Percentiles rank a stretch among this genome's conserved stretches.
Evolutionary conservation across 92 coral and sea anemone genomes (phyloP).

Genomic region (Palythoa heliodiscus): DNA sequence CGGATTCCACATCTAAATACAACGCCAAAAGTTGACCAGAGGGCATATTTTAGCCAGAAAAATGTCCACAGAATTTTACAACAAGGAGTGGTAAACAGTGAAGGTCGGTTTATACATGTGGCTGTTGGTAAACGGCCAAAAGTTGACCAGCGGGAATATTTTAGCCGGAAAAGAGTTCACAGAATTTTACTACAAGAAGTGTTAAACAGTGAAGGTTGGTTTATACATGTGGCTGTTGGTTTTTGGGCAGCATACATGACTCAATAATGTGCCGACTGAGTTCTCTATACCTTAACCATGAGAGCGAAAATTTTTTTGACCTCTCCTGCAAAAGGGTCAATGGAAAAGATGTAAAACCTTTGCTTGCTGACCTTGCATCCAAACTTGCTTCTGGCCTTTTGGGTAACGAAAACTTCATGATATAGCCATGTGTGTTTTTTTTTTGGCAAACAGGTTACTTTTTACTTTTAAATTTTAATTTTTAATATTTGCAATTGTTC

Average conservation of each 20-base stretch:
- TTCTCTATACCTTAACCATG: not conserved
- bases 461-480: too few species aligned
- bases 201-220: conserved; percentile 29
- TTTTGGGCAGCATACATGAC: conserved; percentile 44
- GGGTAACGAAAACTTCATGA: not conserved
- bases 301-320: not conserved
- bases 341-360: not conserved
- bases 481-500: not conserved
- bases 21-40: not conserved
- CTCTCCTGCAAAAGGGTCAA: not conserved
- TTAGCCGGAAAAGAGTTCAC: conserved; percentile 41
- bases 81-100: conserved; percentile 35
- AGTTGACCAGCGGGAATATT: not conserved
- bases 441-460: not conserved
- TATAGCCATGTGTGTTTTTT: not conserved
- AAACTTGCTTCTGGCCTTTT: not conserved
- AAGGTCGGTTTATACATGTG: conserved; percentile 42
- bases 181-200: conserved; percentile 35
- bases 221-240: conserved; percentile 48
- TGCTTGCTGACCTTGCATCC: not conserved
- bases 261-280: conserved; percentile 45
- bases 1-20: not conserved
- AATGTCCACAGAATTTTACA: conserved; percentile 26
- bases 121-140: conserved; percentile 38
- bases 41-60: conserved; percentile 26